Evolutionary conservation across 2,888 invertebrate species (phyloP), one percentile per base, ranked within the genome.

Genomic region (Eupithecia subumbrata): DNA sequence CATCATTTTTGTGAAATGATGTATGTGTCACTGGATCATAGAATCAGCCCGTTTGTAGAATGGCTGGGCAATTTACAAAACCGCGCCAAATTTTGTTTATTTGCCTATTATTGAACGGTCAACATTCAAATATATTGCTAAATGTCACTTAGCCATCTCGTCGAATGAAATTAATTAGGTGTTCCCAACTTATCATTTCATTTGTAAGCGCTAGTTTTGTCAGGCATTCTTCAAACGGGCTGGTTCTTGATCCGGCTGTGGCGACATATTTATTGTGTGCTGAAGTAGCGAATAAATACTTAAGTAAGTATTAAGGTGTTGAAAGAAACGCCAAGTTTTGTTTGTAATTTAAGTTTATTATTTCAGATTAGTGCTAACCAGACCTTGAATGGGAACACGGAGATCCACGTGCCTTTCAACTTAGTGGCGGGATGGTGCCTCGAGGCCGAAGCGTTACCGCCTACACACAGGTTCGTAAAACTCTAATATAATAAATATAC

Each of bases 361-460:
- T 89, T 88, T 40, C 87, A 95, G 95, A 95, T 95, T 90, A 95
- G 94, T 84, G 90, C 93, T 77, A 95, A 95, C 79, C 95, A 95
- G 83, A 92, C 94, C 22, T 86, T 95, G 76, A 95, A 93, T 90
- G 95, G 94, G 25, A 95, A 95, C 83, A 94, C 94, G 64, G 95
- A 95, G 85, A 95, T 95, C 76, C 95, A 95, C 74, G 95, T 95
- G 67, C 99, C 99, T 0, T 95, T 98, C 83, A 97, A 97, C 79
- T 95, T 98, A 79, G 97, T 99, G 84, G 96, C 98, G 67, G 98
- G 99, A 25, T 99, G 99, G 99, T 98, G 99, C 88, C 98, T 99
- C 90, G 98, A 98, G 88, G 98, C 98, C 1, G 95, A 98, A 72
- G 95, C 96, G n/a, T 91, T 98, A 81, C 96, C 97, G 68, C 87